Conservation (phyloP, 2,888 invertebrate species). For the Cylloceria caligata region DNA sequence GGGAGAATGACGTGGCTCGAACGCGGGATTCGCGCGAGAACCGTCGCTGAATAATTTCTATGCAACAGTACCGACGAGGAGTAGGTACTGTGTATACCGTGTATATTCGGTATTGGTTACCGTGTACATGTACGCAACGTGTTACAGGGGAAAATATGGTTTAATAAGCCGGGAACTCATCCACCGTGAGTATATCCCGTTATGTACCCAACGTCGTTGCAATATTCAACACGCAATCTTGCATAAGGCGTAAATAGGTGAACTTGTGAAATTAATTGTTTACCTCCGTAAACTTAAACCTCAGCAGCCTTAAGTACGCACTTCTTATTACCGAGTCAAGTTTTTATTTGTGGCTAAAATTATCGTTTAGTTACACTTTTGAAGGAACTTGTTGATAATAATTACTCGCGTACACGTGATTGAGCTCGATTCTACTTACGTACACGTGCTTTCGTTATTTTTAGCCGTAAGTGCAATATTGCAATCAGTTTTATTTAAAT, state of each 20-base stretch:
- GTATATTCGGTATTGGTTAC: not conserved
- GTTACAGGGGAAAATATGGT: not conserved
- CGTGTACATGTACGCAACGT: not conserved
- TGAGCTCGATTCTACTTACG: too few relatives aligned
- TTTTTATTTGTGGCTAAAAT: too few relatives aligned
- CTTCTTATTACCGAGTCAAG: too few relatives aligned
- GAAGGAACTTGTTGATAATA: too few relatives aligned
- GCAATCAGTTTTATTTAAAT: too few relatives aligned
- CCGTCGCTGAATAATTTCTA: conserved; percentile 51
- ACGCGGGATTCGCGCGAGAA: conserved; percentile 39
- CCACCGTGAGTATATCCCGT: not conserved
- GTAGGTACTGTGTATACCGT: not conserved
- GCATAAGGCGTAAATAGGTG: not conserved
- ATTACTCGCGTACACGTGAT: too few relatives aligned
- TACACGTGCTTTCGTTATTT: too few relatives aligned
- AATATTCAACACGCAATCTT: conserved; percentile 32
- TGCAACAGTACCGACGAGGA: conserved; percentile 23
- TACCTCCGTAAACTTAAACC: not conserved
- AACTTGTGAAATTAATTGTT: conserved; percentile 10
- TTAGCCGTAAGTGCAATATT: too few relatives aligned
- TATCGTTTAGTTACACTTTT: too few relatives aligned
- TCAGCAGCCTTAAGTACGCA: not conserved
- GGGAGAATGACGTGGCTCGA: conserved; percentile 43
- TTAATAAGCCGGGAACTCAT: conserved; percentile 4
- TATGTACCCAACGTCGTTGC: not conserved